Evolutionary conservation across 2,888 invertebrate species (phyloP).

Genomic region (Zaprionus obscuricornis): DNA sequence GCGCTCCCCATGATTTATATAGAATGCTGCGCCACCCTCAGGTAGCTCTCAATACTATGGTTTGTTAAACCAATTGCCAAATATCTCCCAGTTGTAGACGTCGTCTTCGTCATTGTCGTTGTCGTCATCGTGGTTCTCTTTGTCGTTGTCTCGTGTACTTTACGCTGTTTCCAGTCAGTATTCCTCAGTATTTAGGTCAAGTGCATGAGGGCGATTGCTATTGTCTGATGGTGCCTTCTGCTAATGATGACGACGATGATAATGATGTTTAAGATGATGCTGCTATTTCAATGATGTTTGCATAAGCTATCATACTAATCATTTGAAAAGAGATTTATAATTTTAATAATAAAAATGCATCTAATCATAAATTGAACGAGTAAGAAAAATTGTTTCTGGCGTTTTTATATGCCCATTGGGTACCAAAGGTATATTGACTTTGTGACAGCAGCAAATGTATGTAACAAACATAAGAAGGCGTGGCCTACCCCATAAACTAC

Average conservation of each 20-base stretch:
- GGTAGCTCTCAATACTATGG: slow-evolving; percentile 40
- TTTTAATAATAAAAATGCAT: too few species aligned
- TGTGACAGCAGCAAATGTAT: too few species aligned
- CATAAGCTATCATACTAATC: slow-evolving; percentile 33
- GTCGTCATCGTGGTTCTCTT: slow-evolving; percentile 11
- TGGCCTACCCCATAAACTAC: too few species aligned
- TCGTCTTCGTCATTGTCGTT: slow-evolving; percentile 15
- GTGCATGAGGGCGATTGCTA: slow-evolving; percentile 54
- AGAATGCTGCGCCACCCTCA: slow-evolving; percentile 12
- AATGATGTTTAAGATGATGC: neutral
- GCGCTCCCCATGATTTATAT: slow-evolving; percentile 44
- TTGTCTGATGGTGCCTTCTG: slow-evolving; percentile 19
- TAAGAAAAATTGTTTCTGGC: too few species aligned
- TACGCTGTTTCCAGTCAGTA: slow-evolving; percentile 52
- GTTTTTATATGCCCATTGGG: too few species aligned
- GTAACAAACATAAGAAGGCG: too few species aligned
- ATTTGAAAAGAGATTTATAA: too few species aligned
- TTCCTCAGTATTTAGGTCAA: slow-evolving; percentile 68
- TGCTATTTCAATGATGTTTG: slow-evolving; percentile 33
- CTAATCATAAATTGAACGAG: too few species aligned
- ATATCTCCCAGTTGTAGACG: slow-evolving; percentile 27
- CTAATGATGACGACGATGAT: neutral
- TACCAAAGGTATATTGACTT: too few species aligned
- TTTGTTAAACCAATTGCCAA: slow-evolving; percentile 74
- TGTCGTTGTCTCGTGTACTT: slow-evolving; percentile 59